phyloP scores from a whole-genome alignment of 2,888 invertebrate genomes.

The Melanostoma mellinum region DNA sequence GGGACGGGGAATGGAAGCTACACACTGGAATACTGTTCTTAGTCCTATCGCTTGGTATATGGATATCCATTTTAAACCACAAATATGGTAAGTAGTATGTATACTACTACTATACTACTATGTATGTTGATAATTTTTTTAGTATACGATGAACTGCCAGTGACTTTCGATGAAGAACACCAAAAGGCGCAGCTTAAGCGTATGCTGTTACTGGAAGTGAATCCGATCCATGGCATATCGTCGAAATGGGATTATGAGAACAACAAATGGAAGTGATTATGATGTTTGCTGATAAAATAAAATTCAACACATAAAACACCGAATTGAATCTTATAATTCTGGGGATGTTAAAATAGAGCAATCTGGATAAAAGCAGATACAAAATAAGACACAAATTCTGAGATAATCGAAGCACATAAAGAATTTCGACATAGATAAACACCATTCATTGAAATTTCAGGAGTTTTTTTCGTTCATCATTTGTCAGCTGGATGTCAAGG shows the following conservation, averaged over 20 bases:
- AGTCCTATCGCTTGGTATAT: conserved; percentile 75
- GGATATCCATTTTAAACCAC: conserved; percentile 78
- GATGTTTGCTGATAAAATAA: too few relatives aligned
- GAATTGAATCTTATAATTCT: too few relatives aligned
- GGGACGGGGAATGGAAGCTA: conserved; percentile 82
- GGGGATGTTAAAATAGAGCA: too few relatives aligned
- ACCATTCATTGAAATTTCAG: too few relatives aligned
- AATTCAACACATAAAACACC: too few relatives aligned
- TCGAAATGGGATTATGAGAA: conserved; percentile 96
- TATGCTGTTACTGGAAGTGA: conserved; percentile 89
- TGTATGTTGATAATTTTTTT: conserved; percentile 15
- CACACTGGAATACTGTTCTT: conserved; percentile 83
- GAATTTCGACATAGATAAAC: too few relatives aligned
- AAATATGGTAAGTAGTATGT: conserved; percentile 77
- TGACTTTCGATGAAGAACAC: conserved; percentile 88
- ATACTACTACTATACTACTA: too few relatives aligned
- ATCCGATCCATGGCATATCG: conserved; percentile 90
- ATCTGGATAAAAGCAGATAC: too few relatives aligned
- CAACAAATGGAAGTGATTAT: conserved; percentile 90
- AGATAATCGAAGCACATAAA: too few relatives aligned
- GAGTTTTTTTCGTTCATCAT: too few relatives aligned
- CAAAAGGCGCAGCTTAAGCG: conserved; percentile 91
- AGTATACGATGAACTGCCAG: conserved; percentile 87
- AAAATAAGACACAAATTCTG: too few relatives aligned
- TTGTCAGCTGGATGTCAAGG: too few relatives aligned